phyloP scores from a whole-genome alignment of 2,888 invertebrate species.

The Ophion ventricosus region DNA sequence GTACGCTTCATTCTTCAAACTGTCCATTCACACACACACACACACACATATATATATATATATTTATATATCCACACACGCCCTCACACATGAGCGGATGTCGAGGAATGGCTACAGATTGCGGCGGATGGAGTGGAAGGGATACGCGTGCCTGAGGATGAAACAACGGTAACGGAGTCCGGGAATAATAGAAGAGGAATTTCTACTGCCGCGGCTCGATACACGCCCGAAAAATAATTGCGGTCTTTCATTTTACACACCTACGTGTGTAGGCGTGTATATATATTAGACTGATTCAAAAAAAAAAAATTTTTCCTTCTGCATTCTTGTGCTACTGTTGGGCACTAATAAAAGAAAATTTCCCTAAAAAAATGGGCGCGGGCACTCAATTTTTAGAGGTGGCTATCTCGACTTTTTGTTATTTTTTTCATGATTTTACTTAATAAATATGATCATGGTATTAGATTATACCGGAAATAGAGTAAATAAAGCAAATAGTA shows the following conservation, averaged over 20 bases:
- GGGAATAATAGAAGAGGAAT: neutral
- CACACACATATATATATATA: neutral
- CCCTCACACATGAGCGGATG: neutral
- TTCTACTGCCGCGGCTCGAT: neutral
- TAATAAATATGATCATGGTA: too few relatives aligned
- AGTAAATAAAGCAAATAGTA: too few relatives aligned
- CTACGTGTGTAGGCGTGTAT: neutral
- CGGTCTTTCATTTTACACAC: neutral
- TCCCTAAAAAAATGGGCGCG: too few relatives aligned
- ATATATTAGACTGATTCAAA: too few relatives aligned
- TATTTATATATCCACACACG: neutral
- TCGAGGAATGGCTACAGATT: neutral
- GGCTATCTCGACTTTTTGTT: too few relatives aligned
- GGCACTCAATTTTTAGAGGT: too few relatives aligned
- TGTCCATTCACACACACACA: too few relatives aligned
- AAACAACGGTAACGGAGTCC: neutral
- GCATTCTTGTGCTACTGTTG: too few relatives aligned
- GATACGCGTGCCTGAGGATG: neutral
- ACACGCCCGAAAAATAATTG: conserved; percentile 6
- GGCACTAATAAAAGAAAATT: too few relatives aligned
- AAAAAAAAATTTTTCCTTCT: too few relatives aligned
- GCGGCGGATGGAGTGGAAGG: neutral
- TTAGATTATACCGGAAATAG: too few relatives aligned
- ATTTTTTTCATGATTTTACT: too few relatives aligned
- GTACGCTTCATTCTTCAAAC: neutral